These are phyloP conservation scores for Gadopsis bispinosus DNA, from an alignment of 2,797 vertebrate genomes.

Conservation along the genomic window DNA sequence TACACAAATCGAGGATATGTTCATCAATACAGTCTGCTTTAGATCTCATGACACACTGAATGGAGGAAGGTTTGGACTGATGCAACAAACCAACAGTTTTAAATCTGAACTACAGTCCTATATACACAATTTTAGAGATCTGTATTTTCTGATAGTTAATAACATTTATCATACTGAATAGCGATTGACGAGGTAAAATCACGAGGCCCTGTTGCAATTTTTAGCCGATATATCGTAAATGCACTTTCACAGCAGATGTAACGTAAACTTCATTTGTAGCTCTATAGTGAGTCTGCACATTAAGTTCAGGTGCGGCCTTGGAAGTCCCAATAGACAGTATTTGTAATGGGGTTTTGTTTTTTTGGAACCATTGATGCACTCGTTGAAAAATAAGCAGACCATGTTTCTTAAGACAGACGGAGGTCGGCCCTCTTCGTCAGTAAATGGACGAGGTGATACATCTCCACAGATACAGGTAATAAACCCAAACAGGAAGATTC, in stretches of 20 bases:
- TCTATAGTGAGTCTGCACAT: constrained; percentile 64
- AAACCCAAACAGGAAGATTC: constrained; percentile 75
- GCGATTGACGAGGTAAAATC: constrained; percentile 75
- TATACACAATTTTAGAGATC: constrained; percentile 76
- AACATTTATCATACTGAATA: constrained; percentile 79
- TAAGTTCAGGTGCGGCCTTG: constrained; percentile 49
- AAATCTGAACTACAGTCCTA: constrained; percentile 76
- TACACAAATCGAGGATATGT: constrained; percentile 78
- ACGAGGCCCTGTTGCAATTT: constrained; percentile 70
- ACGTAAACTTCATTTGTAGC: constrained; percentile 73
- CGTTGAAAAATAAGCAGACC: constrained; percentile 65
- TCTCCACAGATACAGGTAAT: constrained; percentile 69
- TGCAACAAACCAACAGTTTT: constrained; percentile 64
- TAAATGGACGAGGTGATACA: constrained; percentile 52
- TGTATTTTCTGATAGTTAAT: constrained; percentile 71
- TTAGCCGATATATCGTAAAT: constrained; percentile 74
- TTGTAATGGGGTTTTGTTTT: constrained; percentile 18
- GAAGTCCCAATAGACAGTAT: constrained; percentile 44
- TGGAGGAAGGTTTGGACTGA: constrained; percentile 68
- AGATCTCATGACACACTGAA: constrained; percentile 75
- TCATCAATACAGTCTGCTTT: constrained; percentile 79
- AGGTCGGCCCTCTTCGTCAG: constrained; percentile 41
- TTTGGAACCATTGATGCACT: constrained; percentile 39
- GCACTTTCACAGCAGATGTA: constrained; percentile 79
- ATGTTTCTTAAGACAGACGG: constrained; percentile 39